phyloP scores from a whole-genome alignment of 2,113 vertebrate species.

The Hyaena hyaena region DNA sequence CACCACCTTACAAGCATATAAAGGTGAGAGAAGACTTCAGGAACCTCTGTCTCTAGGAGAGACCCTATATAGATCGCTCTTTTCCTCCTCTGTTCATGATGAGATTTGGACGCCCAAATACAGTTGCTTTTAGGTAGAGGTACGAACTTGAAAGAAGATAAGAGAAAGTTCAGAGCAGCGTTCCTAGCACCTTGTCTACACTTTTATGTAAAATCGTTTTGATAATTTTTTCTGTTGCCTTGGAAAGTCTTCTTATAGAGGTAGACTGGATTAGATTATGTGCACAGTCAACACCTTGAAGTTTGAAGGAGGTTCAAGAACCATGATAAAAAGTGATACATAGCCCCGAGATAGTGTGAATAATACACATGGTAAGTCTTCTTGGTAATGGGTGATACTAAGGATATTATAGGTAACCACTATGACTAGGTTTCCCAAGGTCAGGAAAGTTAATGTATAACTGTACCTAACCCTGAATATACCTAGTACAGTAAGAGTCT shows the following conservation, averaged over 20 bases:
- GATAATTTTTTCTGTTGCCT: not conserved
- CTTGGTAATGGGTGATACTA: not conserved
- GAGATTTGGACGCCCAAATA: not conserved
- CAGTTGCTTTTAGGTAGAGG: not conserved
- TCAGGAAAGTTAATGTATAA: not conserved
- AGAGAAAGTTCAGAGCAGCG: not conserved
- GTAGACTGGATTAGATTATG: not conserved
- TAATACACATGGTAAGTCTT: not conserved
- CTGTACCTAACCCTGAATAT: not conserved
- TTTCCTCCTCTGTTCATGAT: not conserved
- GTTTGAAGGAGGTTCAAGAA: not conserved
- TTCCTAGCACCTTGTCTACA: not conserved
- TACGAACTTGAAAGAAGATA: not conserved
- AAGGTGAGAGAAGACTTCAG: conserved; percentile 87
- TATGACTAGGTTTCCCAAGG: not conserved
- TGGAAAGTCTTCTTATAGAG: conserved; percentile 4
- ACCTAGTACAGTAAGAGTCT: not conserved
- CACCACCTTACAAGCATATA: conserved; percentile 98
- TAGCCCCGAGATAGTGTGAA: not conserved
- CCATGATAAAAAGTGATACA: conserved; percentile 18
- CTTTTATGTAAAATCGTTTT: not conserved
- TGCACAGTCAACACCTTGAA: not conserved
- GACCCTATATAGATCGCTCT: not conserved
- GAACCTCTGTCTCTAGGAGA: not conserved
- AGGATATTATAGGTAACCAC: not conserved